Base-by-base conservation (phyloP, 2,113 vertebrate genomes). In the Acrocephalus arundinaceus region DNA sequence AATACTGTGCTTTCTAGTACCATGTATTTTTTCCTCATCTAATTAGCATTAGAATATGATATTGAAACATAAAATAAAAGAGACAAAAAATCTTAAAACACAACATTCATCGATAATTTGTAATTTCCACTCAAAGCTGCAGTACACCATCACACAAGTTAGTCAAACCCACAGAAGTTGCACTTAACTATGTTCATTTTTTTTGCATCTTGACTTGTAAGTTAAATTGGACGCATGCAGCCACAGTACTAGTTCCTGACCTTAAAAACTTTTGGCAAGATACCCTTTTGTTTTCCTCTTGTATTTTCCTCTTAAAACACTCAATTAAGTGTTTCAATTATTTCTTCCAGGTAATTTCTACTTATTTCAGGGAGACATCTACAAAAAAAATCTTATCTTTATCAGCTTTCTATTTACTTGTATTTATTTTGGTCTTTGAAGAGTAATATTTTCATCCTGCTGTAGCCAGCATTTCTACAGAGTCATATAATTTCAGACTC, bases 51-150 rank as follows among this genome's bases (percentile, higher is more conserved):
- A 49, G 35, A 35, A 46, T 28, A 78, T 2, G 2, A 41, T 43
- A 54, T 35, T 28, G 9, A n/a, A 65, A 51, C 4, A 33, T 8
- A 59, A 63, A 85, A 58, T 11, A 49, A 51, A 2, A 73, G 11
- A 21, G 28, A 46, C 6, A 1, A 70, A 73, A 76, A 55, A 55
- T n/a, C 11, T 45, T 37, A 87, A 84, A 84, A 9, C 7, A 49
- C 5, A 71, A 18, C 8, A 58, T 79, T 41, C 8, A 62, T 45
- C 0, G 0, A 19, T 71, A 66, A 51, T 63, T 54, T 67, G 7
- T 18, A 67, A 76, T 75, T 82, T 76, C 15, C 18, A 31, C 11
- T 63, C 33, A 39, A 4, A 71, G 3, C 11, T 83, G 43, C 10
- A 67, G 15, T 59, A n/a, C 8, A 41, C 24, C 8, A 41, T 58